Percentiles rank a stretch among this genome's conserved stretches.
Conservation (phyloP, 2,888 invertebrate species). For the Ariolimax columbianus region DNA sequence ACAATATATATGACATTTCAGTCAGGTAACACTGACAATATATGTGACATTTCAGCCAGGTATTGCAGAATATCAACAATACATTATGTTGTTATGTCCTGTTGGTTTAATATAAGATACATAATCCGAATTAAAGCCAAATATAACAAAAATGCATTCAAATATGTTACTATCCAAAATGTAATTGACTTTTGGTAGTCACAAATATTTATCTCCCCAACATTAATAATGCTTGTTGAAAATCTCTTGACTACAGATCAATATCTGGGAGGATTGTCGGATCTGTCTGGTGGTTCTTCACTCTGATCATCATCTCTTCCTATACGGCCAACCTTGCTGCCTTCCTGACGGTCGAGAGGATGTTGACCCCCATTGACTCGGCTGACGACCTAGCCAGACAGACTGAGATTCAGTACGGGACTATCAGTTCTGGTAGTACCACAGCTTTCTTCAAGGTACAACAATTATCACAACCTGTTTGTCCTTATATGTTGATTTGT, state of each 20-base stretch:
- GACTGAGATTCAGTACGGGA: constrained; percentile 82
- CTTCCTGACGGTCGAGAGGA: constrained; percentile 96
- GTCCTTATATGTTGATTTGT: neutral
- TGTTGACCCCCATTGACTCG: constrained; percentile 95
- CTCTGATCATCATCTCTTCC: constrained; percentile 96
- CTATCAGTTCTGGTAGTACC: constrained; percentile 86
- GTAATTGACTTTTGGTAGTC: too few relatives aligned
- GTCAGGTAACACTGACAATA: too few relatives aligned
- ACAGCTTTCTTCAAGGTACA: constrained; percentile 91
- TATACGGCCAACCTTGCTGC: constrained; percentile 97
- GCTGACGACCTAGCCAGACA: constrained; percentile 94
- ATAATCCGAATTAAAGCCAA: too few relatives aligned
- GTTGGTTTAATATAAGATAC: too few relatives aligned
- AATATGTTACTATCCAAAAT: too few relatives aligned
- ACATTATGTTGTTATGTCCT: too few relatives aligned
- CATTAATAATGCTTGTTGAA: too few relatives aligned
- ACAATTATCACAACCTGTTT: neutral
- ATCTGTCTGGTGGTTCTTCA: constrained; percentile 99
- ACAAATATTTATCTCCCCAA: too few relatives aligned
- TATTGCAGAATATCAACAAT: too few relatives aligned
- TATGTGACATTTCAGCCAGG: too few relatives aligned
- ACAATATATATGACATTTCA: too few relatives aligned
- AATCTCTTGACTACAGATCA: constrained; percentile 81
- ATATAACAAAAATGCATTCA: too few relatives aligned
- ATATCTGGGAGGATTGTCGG: constrained; percentile 96